Percentiles rank a stretch among this genome's conserved stretches.
Evolutionary conservation across 2,797 vertebrate genomes (phyloP).

Genomic region (Benthosema pterotum): DNA sequence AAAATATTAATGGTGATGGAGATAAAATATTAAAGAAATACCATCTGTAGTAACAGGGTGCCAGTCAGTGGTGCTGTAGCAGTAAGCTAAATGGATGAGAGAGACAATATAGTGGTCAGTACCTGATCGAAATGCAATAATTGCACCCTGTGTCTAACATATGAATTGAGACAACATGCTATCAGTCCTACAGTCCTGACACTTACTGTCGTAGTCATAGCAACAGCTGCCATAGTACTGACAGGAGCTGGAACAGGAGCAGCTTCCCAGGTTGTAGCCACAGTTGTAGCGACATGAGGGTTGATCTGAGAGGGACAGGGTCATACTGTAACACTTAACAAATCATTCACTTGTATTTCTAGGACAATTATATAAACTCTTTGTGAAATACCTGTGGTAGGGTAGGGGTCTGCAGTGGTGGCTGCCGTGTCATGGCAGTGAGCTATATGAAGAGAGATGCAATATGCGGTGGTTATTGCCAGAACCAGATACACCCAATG

Average conservation of each 20-base stretch:
- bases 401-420: background rate
- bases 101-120: no score
- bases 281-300: background rate
- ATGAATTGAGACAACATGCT: no score
- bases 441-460: no score
- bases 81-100: constrained; percentile 34
- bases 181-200: no score
- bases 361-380: no score
- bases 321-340: background rate
- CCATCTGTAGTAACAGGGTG: constrained; percentile 18
- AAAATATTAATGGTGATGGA: background rate
- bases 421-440: no score
- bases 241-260: background rate
- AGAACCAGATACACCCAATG: no score
- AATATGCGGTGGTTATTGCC: no score
- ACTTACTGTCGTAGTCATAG: constrained; percentile 16
- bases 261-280: background rate
- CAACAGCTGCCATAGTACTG: constrained; percentile 21
- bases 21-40: constrained; percentile 19
- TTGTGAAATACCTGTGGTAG: constrained; percentile 9
- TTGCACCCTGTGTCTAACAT: no score
- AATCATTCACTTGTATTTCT: no score
- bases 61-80: background rate
- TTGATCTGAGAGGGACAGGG: background rate
- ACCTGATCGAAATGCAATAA: no score